These are phyloP conservation scores for Microtus richardsoni DNA, from an alignment of 2,113 vertebrate species.

Conservation along the genomic window DNA sequence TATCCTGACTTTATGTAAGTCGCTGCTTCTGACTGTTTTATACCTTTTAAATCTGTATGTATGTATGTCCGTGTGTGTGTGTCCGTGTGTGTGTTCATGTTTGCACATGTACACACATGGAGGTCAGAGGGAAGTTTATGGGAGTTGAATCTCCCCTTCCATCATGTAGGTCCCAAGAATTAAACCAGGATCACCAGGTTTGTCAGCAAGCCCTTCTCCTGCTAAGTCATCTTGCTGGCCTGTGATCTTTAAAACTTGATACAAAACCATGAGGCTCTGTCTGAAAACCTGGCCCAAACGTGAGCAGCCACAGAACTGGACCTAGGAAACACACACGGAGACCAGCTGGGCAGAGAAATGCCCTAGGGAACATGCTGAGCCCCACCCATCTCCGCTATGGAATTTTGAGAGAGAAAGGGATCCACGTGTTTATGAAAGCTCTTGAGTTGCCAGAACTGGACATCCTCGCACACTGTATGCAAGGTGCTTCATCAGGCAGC, in stretches of 20 bases:
- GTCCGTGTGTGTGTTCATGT: too few species aligned
- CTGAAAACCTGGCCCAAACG: neutral
- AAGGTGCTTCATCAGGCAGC: neutral
- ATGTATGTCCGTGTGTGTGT: neutral
- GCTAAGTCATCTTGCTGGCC: neutral
- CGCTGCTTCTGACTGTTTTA: neutral
- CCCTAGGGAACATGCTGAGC: neutral
- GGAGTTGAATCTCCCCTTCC: neutral
- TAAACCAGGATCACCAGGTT: neutral
- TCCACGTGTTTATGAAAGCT: neutral
- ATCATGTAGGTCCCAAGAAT: too few species aligned
- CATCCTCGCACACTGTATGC: neutral
- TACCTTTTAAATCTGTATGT: neutral
- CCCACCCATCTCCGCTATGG: fast-evolving
- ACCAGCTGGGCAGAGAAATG: neutral
- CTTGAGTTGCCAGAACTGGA: neutral
- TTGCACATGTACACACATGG: neutral
- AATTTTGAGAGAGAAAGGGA: neutral
- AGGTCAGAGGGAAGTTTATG: neutral
- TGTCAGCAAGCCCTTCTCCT: neutral
- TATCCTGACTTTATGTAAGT: neutral
- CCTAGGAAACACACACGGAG: fast-evolving
- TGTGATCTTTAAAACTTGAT: neutral
- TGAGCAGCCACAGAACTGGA: neutral
- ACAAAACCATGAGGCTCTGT: neutral